A percentile compares a stretch with the other conserved stretches of the same genome.
phyloP scores from a whole-genome alignment of 2,888 invertebrate species.

The Clunio marinus region DNA sequence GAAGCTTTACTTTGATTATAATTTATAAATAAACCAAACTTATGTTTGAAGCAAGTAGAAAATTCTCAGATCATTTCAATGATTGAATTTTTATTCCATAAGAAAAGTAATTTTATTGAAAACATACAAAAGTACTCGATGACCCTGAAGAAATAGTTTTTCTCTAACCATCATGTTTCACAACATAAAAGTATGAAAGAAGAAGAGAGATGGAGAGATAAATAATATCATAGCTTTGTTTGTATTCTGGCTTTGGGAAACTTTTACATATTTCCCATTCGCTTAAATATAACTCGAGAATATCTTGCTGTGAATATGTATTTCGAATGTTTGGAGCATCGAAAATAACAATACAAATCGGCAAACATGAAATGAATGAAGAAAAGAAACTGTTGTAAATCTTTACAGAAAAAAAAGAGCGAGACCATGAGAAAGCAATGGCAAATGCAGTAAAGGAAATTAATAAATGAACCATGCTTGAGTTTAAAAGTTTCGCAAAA shows the following conservation, averaged over 20 bases:
- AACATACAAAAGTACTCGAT: no score
- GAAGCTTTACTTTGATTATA: no score
- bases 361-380: slow-evolving; percentile 23
- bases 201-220: no score
- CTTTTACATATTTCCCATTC: no score
- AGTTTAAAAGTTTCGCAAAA: no score
- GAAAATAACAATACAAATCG: slow-evolving; percentile 15
- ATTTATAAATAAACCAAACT: no score
- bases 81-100: no score
- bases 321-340: slow-evolving; percentile 17
- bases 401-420: slow-evolving; percentile 1
- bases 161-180: neutral
- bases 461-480: slow-evolving; percentile 33
- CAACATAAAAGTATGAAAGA: no score
- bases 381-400: slow-evolving; percentile 14
- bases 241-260: neutral
- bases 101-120: no score
- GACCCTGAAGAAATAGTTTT: neutral
- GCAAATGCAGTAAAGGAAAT: slow-evolving; percentile 19
- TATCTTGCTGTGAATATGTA: slow-evolving; percentile 6
- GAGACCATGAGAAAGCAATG: slow-evolving; percentile 15
- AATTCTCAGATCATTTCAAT: no score
- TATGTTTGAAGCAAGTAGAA: no score
- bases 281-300: no score
- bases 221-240: neutral